Conservation (phyloP, 2,888 invertebrate genomes). For the Campopleginae sp. region DNA sequence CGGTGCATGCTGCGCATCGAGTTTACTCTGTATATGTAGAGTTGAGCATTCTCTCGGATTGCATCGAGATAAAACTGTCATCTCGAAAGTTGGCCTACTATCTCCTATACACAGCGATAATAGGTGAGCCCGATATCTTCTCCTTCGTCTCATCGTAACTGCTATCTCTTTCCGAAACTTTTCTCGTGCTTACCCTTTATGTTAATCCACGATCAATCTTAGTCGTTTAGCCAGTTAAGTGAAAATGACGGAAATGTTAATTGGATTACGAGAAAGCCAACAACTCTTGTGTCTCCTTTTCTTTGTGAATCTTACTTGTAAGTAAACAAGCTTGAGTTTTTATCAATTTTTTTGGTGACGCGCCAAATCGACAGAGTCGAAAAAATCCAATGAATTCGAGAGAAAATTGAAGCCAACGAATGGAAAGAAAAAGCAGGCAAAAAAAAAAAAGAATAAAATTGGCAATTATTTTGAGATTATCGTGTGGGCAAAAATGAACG, state of each 20-base stretch:
- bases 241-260: not conserved
- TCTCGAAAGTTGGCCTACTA: slow-evolving; percentile 82
- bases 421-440: too few relatives aligned
- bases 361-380: too few relatives aligned
- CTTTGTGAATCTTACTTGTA: too few relatives aligned
- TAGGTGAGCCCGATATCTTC: slow-evolving; percentile 71
- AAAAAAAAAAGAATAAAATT: too few relatives aligned
- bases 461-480: too few relatives aligned
- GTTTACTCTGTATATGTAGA: slow-evolving; percentile 56
- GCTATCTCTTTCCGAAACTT: slow-evolving; percentile 55
- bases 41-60: slow-evolving; percentile 68
- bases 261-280: not conserved
- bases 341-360: not conserved
- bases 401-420: too few relatives aligned
- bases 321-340: not conserved
- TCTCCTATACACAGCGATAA: slow-evolving; percentile 76
- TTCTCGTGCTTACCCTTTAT: slow-evolving; percentile 24
- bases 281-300: not conserved
- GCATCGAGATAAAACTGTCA: slow-evolving; percentile 78
- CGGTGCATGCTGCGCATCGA: slow-evolving; percentile 44
- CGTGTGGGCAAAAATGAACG: too few relatives aligned
- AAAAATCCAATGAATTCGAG: too few relatives aligned
- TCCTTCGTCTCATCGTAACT: slow-evolving; percentile 55
- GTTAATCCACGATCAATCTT: not conserved
- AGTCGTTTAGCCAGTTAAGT: not conserved